phyloP scores from a whole-genome alignment of 2,797 vertebrate genomes.

The Mormyrops boulengeri region DNA sequence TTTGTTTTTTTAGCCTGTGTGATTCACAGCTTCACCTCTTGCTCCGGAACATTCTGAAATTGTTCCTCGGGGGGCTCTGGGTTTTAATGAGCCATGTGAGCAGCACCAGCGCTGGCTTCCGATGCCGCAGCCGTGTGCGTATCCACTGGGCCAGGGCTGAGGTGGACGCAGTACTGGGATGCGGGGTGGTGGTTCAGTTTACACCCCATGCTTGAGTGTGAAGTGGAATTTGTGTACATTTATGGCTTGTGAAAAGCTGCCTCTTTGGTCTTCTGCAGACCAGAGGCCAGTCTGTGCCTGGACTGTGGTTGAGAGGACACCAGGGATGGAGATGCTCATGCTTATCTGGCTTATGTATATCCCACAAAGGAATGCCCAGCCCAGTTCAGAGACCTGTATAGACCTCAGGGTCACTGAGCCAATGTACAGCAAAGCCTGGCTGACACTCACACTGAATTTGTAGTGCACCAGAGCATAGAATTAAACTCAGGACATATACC shows the following conservation, averaged over 20 bases:
- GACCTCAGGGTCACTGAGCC: not conserved
- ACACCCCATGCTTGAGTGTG: not conserved
- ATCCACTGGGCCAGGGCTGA: not conserved
- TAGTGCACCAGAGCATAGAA: not conserved
- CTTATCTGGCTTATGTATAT: not conserved
- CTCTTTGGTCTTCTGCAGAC: not conserved
- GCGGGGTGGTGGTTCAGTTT: not conserved
- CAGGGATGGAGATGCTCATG: not conserved
- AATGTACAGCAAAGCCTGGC: not conserved
- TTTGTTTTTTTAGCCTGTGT: not conserved
- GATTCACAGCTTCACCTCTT: conserved; percentile 1
- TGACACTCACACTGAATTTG: not conserved
- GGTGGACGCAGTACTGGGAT: not conserved
- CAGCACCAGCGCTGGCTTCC: not conserved
- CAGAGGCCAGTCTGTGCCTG: not conserved
- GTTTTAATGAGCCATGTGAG: not conserved
- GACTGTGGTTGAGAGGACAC: not conserved
- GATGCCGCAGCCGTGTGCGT: not conserved
- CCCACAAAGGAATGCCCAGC: not conserved
- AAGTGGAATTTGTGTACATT: not conserved
- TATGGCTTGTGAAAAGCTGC: conserved; percentile 4
- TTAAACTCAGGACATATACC: not conserved
- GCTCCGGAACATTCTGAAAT: conserved; percentile 8
- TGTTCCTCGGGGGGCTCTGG: not conserved
- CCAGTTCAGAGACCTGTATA: not conserved